phyloP scores from a whole-genome alignment of 2,113 vertebrate species.

The Meles meles region DNA sequence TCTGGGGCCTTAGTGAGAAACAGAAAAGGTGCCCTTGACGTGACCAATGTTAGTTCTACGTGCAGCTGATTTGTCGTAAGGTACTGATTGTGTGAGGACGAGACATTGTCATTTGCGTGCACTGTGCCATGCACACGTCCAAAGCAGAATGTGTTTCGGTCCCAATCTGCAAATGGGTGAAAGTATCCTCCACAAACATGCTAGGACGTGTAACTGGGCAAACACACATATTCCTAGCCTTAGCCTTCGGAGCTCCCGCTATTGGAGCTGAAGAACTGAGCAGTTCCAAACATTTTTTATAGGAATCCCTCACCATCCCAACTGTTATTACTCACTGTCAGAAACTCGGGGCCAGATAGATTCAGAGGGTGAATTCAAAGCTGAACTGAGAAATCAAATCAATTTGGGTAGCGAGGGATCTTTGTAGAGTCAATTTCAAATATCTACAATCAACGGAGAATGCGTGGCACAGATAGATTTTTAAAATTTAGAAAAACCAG shows the following conservation, averaged over 20 bases:
- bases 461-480: background rate
- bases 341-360: background rate
- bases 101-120: background rate
- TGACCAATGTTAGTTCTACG: background rate
- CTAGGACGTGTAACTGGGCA: background rate
- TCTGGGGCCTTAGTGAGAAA: background rate
- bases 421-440: background rate
- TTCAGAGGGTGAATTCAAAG: background rate
- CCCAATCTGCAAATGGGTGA: background rate
- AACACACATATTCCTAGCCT: background rate
- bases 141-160: background rate
- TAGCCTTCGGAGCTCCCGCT: background rate
- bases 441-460: background rate
- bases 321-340: background rate
- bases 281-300: background rate
- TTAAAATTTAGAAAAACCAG: background rate
- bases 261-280: background rate
- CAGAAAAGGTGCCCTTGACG: background rate
- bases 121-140: fast-evolving
- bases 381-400: background rate
- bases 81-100: background rate
- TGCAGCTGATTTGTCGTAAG: background rate
- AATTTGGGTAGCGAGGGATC: background rate
- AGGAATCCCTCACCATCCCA: background rate
- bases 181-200: background rate